These are phyloP conservation scores for Spilogale gracilis DNA, from an alignment of 2,113 vertebrate species.

Conservation along the genomic window DNA sequence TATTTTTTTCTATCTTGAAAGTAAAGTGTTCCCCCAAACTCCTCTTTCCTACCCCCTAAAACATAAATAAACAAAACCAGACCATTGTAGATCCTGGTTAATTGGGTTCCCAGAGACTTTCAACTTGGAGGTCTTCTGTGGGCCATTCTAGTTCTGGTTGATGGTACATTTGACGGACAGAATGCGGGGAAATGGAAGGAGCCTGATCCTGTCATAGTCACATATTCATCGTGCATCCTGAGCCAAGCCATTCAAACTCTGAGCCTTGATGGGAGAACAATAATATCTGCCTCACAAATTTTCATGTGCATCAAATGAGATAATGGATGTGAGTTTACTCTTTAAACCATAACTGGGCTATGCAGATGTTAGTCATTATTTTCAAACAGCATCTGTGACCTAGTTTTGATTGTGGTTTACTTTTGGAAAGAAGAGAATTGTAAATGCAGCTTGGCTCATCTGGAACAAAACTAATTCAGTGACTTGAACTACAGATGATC, in stretches of 20 bases:
- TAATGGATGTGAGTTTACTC: slow-evolving; percentile 46
- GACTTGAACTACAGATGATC: slow-evolving; percentile 48
- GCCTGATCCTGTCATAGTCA: background rate
- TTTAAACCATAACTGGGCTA: background rate
- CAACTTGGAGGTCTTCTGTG: background rate
- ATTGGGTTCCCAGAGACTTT: background rate
- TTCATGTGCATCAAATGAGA: slow-evolving; percentile 61
- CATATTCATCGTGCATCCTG: background rate
- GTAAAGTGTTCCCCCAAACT: background rate
- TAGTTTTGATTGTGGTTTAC: slow-evolving; percentile 77
- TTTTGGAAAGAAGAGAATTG: slow-evolving; percentile 62
- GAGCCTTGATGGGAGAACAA: background rate
- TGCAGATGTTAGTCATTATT: slow-evolving; percentile 79
- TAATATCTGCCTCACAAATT: background rate
- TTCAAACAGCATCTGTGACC: slow-evolving; percentile 75
- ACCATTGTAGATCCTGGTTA: background rate
- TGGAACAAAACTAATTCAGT: slow-evolving; percentile 44
- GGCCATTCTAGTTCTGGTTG: background rate
- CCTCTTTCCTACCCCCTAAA: rapidly evolving
- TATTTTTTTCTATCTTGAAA: background rate
- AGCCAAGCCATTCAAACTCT: background rate
- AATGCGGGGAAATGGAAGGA: background rate
- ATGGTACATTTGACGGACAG: too few relatives aligned
- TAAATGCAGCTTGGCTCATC: slow-evolving; percentile 61
- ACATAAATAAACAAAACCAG: background rate